Conservation (phyloP, 2,797 vertebrate species). For the Clarias pachynema region DNA sequence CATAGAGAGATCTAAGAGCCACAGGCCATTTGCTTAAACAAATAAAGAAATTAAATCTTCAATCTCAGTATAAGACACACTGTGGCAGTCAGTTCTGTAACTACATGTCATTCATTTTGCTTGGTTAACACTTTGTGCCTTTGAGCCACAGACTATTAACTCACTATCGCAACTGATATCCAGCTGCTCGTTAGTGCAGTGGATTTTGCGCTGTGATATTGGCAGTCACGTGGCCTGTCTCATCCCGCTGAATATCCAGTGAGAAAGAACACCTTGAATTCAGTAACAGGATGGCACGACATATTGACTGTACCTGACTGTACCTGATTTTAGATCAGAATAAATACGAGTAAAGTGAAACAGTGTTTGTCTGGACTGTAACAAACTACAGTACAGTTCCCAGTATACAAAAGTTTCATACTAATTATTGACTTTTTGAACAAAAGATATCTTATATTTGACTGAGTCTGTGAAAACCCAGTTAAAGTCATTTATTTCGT, state of each 20-base stretch:
- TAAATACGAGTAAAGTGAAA: not conserved
- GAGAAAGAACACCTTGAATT: not conserved
- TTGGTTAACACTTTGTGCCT: constrained; percentile 7
- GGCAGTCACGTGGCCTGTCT: constrained; percentile 21
- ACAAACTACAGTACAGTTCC: too few species aligned
- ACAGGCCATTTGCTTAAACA: not conserved
- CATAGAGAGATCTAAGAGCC: not conserved
- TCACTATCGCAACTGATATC: not conserved
- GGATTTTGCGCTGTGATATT: constrained; percentile 11
- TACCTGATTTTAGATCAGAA: not conserved
- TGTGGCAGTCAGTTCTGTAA: not conserved
- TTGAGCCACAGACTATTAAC: not conserved
- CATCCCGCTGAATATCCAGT: constrained; percentile 30
- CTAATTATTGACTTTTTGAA: too few species aligned
- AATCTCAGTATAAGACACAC: not conserved
- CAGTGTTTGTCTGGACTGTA: not conserved
- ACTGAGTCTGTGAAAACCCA: too few species aligned
- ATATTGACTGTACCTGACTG: not conserved
- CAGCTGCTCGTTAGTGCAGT: not conserved
- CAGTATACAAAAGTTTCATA: too few species aligned
- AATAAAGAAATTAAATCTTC: not conserved
- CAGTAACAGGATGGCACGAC: not conserved
- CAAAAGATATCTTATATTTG: too few species aligned
- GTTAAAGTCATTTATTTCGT: too few species aligned
- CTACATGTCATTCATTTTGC: not conserved